Conservation (phyloP, 2,113 vertebrate species). For the Odontophorus gujanensis region DNA sequence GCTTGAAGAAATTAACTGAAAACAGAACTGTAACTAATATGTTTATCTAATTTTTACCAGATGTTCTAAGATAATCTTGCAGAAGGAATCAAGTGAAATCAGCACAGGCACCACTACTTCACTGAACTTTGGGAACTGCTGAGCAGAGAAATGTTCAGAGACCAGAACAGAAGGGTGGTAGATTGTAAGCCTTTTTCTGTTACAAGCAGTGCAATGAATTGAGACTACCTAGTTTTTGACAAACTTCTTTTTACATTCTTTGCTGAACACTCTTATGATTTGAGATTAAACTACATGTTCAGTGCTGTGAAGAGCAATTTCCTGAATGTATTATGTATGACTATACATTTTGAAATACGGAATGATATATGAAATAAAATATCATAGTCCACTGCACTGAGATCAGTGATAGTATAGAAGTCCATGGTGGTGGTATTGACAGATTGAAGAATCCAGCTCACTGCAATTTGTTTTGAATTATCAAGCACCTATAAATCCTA, state of each 20-base stretch:
- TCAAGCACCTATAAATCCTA: neutral
- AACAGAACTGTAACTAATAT: constrained; percentile 64
- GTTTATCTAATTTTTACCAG: constrained; percentile 67
- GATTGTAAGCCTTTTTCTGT: neutral
- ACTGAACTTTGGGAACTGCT: neutral
- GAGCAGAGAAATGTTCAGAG: neutral
- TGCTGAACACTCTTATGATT: neutral
- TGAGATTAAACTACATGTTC: neutral
- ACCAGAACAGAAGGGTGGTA: neutral
- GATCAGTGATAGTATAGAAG: neutral
- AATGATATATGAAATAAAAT: constrained; percentile 38
- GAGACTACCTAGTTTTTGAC: neutral
- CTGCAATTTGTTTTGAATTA: neutral
- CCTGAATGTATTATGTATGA: neutral
- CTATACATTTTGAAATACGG: constrained; percentile 15
- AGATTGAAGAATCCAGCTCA: neutral
- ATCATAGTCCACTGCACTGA: neutral
- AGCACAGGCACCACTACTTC: neutral
- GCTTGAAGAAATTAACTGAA: constrained; percentile 54
- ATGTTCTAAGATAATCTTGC: constrained; percentile 66
- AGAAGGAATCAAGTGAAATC: constrained; percentile 61
- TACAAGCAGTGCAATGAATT: neutral
- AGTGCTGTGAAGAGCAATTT: neutral
- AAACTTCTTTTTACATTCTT: neutral
- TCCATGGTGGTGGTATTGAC: neutral